Base-by-base conservation (phyloP, 2,888 invertebrate genomes). In the Rhodophaea formosa region DNA sequence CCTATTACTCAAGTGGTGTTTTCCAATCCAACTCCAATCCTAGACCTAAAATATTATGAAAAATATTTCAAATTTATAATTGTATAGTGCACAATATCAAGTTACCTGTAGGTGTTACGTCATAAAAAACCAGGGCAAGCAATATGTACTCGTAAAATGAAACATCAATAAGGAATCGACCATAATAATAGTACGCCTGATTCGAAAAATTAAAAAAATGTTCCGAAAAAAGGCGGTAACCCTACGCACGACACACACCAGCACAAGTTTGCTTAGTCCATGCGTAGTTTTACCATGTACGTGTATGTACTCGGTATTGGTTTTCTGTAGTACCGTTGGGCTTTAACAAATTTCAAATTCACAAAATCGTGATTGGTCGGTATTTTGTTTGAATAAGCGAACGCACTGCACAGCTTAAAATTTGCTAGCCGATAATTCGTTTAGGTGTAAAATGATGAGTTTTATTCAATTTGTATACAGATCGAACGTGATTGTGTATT, bases 311-410 rank as follows among this genome's bases (percentile, higher is more conserved):
- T 72, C 79, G 72, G 84, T 88, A 89, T 88, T 88, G 89, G 89
- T 88, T 90, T 89, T 88, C 88, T 86, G 87, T 86, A 86, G 82
- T 75, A 80, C 82, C 77, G 70, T 68, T 83, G 80, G 83, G 86
- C 83, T 87, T 88, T 80, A 88, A 87, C 88, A 88, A 90, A 89
- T 89, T 90, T 90, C 85, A 89, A 89, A 88, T 89, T 91, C 89
- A 87, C 86, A 89, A 91, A 89, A 86, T 88, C 84, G 86, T 87
- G 89, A 90, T 89, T 89, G 90, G 89, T 82, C 77, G 78, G 80
- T 82, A 87, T 89, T 88, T 88, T 88, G 88, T 90, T 90, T 89
- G 88, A 75, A 80, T 82, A 88, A 86, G 78, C 83, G 77, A 66
- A 82, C 84, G 80, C 83, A 76, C 75, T 71, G 70, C 66, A 64